phyloP scores from a whole-genome alignment of 2,888 invertebrate species.

The Tetranychus truncatus region DNA sequence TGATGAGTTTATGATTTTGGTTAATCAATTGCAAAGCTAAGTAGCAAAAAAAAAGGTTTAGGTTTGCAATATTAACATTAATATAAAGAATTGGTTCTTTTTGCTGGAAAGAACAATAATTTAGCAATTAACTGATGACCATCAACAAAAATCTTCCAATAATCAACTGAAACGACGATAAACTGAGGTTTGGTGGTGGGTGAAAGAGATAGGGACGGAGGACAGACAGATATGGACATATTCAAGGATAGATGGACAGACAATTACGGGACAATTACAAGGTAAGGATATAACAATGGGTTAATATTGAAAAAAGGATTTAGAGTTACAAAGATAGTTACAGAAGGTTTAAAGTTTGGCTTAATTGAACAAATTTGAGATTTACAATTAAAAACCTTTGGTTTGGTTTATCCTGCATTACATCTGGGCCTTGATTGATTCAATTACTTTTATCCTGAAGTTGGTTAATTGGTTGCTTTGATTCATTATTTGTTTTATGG shows the following conservation, averaged over 20 bases:
- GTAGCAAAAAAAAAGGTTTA: too few relatives aligned
- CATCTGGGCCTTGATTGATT: not conserved
- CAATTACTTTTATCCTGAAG: not conserved
- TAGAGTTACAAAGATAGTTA: not conserved
- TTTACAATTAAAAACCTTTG: conserved; percentile 1
- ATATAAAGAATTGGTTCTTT: not conserved
- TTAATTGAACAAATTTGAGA: not conserved
- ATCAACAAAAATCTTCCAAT: not conserved
- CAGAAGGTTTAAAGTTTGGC: not conserved
- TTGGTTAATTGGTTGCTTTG: not conserved
- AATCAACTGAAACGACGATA: not conserved
- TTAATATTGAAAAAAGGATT: not conserved
- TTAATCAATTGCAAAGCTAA: too few relatives aligned
- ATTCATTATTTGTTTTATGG: not conserved
- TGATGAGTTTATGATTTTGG: too few relatives aligned
- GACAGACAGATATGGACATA: not conserved
- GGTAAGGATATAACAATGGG: not conserved
- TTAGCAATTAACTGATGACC: not conserved
- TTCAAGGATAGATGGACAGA: not conserved
- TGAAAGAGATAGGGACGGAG: not conserved
- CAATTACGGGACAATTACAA: not conserved
- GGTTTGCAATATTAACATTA: not conserved
- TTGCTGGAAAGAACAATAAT: not conserved
- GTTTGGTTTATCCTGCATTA: not conserved
- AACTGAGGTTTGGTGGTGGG: not conserved